A percentile compares a stretch with the other conserved stretches of the same genome.
Evolutionary conservation across 2,888 invertebrate species (phyloP).

Genomic region (Himalopsyche anomala): DNA sequence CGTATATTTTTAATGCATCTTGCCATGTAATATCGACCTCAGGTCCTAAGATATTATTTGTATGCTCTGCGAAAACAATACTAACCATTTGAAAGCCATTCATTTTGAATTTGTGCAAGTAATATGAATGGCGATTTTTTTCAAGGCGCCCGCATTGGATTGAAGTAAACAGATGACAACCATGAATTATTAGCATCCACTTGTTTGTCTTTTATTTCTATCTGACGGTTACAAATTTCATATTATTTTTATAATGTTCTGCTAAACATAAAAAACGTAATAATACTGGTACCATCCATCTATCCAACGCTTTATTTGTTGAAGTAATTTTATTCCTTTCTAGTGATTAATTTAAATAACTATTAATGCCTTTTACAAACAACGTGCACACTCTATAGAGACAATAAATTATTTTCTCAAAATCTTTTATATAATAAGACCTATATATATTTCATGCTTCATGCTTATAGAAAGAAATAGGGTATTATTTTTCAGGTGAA

Average conservation of each 20-base stretch:
- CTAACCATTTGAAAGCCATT: constrained; percentile 51
- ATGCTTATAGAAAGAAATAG: no score
- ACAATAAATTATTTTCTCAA: no score
- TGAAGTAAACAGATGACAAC: background rate
- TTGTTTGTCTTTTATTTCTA: background rate
- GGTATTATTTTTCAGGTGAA: no score
- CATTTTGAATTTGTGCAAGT: constrained; percentile 55
- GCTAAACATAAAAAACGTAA: background rate
- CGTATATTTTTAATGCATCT: background rate
- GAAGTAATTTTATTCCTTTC: no score
- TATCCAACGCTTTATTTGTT: no score
- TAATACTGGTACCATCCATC: background rate
- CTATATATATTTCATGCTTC: no score
- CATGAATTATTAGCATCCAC: background rate
- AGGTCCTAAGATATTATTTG: constrained; percentile 1
- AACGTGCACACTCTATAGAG: no score
- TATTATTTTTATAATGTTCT: background rate
- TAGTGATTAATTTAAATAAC: no score
- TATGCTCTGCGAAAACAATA: constrained; percentile 50
- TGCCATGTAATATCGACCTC: background rate
- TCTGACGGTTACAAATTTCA: background rate
- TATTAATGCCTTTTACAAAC: no score
- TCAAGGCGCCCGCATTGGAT: constrained; percentile 28
- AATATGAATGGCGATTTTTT: background rate
- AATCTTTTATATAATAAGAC: no score